Percentiles rank a stretch among this genome's conserved stretches.
phyloP scores from a whole-genome alignment of 1,140 invertebrate genomes.

The Aphelenchoides avenae region DNA sequence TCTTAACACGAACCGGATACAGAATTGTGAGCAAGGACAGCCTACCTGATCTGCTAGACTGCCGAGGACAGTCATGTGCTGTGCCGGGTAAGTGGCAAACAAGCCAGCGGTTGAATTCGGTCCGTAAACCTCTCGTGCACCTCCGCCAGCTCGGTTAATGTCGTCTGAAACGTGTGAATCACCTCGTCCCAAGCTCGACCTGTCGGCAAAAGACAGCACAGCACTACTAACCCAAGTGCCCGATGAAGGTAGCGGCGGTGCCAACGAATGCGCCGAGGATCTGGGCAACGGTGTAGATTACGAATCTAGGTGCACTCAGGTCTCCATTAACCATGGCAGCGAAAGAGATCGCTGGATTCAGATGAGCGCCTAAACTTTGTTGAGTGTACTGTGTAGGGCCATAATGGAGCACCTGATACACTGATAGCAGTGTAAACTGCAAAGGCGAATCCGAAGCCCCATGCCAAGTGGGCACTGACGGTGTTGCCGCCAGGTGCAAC shows the following conservation, averaged over 20 bases:
- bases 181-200: not conserved
- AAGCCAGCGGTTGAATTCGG: constrained; percentile 64
- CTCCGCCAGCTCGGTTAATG: constrained; percentile 61
- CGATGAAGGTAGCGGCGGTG: constrained; percentile 62
- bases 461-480: constrained; percentile 31
- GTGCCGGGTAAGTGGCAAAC: constrained; percentile 66
- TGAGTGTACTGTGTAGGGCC: not conserved
- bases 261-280: constrained; percentile 66
- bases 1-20: constrained; percentile 55
- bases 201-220: not conserved
- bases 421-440: constrained; percentile 35
- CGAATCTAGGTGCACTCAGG: constrained; percentile 58
- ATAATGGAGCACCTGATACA: constrained; percentile 36
- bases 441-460: constrained; percentile 44
- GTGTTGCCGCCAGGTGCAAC: not conserved
- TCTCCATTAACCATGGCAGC: constrained; percentile 62
- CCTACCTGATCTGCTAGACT: constrained; percentile 64
- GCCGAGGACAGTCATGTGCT: constrained; percentile 60
- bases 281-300: constrained; percentile 64
- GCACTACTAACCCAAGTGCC: constrained; percentile 62
- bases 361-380: constrained; percentile 63
- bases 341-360: constrained; percentile 66
- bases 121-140: constrained; percentile 52
- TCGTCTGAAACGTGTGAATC: constrained; percentile 40
- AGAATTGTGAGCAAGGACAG: not conserved